Evolutionary conservation across 2,888 invertebrate genomes (phyloP).

Genomic region (Odontothrips loti): DNA sequence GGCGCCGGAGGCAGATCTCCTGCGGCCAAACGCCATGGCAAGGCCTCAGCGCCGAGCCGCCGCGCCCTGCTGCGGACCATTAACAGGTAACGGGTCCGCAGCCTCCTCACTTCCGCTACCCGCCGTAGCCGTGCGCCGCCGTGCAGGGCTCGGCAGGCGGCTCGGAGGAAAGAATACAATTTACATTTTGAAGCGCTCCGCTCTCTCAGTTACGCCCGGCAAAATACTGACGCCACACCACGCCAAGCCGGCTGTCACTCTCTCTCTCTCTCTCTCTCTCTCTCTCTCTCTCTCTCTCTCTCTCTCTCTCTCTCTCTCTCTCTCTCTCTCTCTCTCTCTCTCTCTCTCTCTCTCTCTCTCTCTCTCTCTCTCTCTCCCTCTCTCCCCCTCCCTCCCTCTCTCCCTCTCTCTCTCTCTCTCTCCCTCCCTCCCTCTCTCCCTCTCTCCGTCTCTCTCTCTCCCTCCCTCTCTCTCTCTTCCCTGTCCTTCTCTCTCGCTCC

Average conservation of each 20-base stretch:
- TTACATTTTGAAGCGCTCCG: background rate
- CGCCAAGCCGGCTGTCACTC: background rate
- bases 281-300: background rate
- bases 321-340: background rate
- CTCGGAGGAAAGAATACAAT: conserved; percentile 7
- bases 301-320: background rate
- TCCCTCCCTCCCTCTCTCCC: background rate
- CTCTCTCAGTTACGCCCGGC: background rate
- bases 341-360: background rate
- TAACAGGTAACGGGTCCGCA: too few species aligned
- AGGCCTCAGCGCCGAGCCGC: too few species aligned
- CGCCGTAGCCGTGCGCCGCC: too few species aligned
- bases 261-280: background rate
- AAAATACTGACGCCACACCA: background rate
- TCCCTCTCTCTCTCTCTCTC: background rate
- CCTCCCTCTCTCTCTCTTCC: too few species aligned
- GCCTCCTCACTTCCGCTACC: too few species aligned
- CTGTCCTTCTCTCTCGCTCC: background rate
- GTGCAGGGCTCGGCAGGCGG: too few species aligned
- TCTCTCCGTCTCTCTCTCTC: background rate
- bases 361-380: background rate
- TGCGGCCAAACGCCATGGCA: too few species aligned
- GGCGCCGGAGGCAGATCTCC: too few species aligned
- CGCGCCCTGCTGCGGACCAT: too few species aligned
- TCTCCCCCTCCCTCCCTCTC: too few species aligned